Base-by-base conservation (phyloP, 2,888 invertebrate species). In the Blastobasis lacticolella region DNA sequence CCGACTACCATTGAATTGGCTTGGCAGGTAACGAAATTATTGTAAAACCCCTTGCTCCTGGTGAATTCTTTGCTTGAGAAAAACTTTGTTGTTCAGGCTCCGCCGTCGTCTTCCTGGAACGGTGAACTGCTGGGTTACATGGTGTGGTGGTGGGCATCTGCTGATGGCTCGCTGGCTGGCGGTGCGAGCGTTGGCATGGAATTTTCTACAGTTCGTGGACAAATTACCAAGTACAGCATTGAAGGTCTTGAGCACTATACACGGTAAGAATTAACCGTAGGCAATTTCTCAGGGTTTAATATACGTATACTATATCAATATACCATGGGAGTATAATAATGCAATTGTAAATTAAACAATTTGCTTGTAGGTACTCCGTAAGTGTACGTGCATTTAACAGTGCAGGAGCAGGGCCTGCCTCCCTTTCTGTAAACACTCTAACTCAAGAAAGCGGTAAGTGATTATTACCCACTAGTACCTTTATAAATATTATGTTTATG, bases 301-400 rank as follows among this genome's bases (percentile, higher is more conserved):
- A 46, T 46, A 37, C 9, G n/a, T n/a, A n/a, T n/a, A n/a, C n/a
- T n/a, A n/a, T n/a, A 4, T 38, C 38, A 10, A 7, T 3, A 23
- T 23, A 23, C 3, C 23, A 23, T 23, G 3, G 1, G 23, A 23
- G 23, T 23, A 23, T 23, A 23, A 23, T 23, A 23, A 23, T 23
- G 23, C 23, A 23, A 2, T 23, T 23, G 3, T 23, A 23, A 23
- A 23, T 23, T 23, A 23, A 23, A 43, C 41, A 10, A 5, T 10
- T 46, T 42, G n/a, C 59, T 67, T 63, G 1, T 59, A 88, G 88
- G 58, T 97, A 97, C 82, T 93, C 94, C 60, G 91, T 97, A 42
- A 92, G 93, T 52, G 94, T 97, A n/a, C 91, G 94, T 71, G 96
- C 96, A 0, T 94, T 95, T 73, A 97, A 97, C 74, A 93, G 93